Conservation (phyloP, 1,140 invertebrate genomes). For the Achatina immaculata region DNA sequence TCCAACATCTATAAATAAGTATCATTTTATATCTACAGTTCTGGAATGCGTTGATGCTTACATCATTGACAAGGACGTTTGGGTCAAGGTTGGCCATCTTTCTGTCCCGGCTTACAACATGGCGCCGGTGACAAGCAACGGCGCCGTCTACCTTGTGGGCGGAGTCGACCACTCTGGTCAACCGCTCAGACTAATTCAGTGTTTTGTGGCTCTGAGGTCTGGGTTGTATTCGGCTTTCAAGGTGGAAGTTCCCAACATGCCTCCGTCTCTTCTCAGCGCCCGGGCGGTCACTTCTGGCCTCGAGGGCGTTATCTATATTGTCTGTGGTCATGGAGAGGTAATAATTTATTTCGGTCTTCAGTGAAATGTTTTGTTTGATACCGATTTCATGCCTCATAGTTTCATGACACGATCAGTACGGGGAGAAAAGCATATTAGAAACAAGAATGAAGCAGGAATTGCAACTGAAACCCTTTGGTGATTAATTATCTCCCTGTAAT, state of each 20-base stretch:
- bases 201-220: constrained; percentile 33
- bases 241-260: constrained; percentile 33
- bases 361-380: no score
- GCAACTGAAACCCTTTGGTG: no score
- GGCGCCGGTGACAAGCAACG: constrained; percentile 23
- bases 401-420: no score
- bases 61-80: constrained; percentile 38
- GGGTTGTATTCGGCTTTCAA: constrained; percentile 37
- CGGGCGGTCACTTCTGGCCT: constrained; percentile 30
- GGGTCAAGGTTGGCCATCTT: constrained; percentile 36
- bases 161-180: constrained; percentile 35
- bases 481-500: no score
- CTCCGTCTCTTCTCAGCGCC: constrained; percentile 31
- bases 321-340: constrained; percentile 39
- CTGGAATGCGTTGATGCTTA: constrained; percentile 36
- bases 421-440: no score
- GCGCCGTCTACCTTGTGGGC: constrained; percentile 34
- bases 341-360: background rate
- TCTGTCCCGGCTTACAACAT: constrained; percentile 36
- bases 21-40: no score
- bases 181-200: constrained; percentile 32
- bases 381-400: no score
- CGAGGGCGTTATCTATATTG: constrained; percentile 23
- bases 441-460: no score
- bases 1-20: no score